Base-by-base conservation (phyloP, 2,888 invertebrate genomes). In the Mythimna lalbum region DNA sequence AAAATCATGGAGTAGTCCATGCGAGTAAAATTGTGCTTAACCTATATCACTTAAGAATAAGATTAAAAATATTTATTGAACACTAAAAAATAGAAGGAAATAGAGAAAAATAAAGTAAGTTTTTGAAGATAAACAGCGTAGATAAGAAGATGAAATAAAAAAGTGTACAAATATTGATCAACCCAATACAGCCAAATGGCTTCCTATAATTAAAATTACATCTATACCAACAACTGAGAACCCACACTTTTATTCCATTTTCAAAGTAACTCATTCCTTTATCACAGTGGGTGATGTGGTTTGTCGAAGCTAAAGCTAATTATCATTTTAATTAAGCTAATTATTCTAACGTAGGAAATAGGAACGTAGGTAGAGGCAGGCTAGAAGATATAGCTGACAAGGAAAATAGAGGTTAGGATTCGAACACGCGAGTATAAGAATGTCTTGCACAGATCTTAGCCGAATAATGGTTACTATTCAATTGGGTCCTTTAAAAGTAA, bases 211-310 rank as follows among this genome's bases (percentile, higher is more conserved):
- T 84, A 86, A 75, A 49, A 67, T 87, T 89, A 90, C 69, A 82
- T 63, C 87, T 92, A 93, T 77, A 88, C 94, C 95, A 83, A 86
- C 94, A 90, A 90, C 93, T 83, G 88, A 90, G 90, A 87, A 90
- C 78, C 90, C 92, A 90, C 90, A 76, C 93, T 66, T 86, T 88
- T 83, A 89, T 84, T 82, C 92, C 92, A 87, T 90, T 89, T 88
- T 87, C 90, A 85, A 81, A 87, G 76, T 71, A 84, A 80, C 89
- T 88, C 94, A 86, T 90, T 92, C 95, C 94, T 90, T 90, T 95
- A 95, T 95, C 95, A 95, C 95, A 95, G 95, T 89, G 93, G 92
- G 94, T 91, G 95, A 95, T 95, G 95, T 95, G 94, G 94, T 88
- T 84, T 79, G 14, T 70, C 31, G 43, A 80, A 82, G 83, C 77